Base-by-base conservation (phyloP, 1,140 invertebrate genomes). In the Drosophila lowei region DNA sequence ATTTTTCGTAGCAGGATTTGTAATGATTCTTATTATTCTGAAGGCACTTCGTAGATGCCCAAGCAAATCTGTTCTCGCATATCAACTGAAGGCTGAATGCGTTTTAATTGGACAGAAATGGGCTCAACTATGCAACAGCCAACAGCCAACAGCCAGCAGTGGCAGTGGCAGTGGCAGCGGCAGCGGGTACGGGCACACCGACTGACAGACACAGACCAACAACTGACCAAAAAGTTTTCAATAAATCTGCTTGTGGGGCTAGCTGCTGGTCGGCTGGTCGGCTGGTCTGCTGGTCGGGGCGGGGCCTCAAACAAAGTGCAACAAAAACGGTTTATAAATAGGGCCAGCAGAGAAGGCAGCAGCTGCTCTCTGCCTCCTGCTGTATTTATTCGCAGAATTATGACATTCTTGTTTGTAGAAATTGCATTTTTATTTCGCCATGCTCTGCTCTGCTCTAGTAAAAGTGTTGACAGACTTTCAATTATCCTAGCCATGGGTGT, bases 391-490 rank as follows among this genome's bases (percentile, higher is more conserved):
- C 44, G 61, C 23, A 52, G 67, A 85, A 85, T 85, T 85, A 85
- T 85, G 83, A 75, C 81, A 85, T 86, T 86, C 63, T 79, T 61
- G 57, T 75, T 81, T 80, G 72, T 70, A 71, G 62, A 70, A 70
- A 70, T 70, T 79, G 67, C 79, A 81, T 66, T 74, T 74, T 88
- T 83, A 73, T 86, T 86, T 83, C 38, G 61, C 54, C 44, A 88
- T 64, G 83, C 83, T 25, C 23, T 25, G 83, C 83, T 25, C 5
- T 25, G 23, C 23, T 88, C 84, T 88, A 83, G 80, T 88, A 83
- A 88, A 79, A 72, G 79, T 88, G 83, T 74, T 88, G 83, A 88
- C 83, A 88, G 83, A 83, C 77, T 79, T 88, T 88, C 83, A 88
- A 88, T 88, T 88, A 88, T 66, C 81, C 73, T 64, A 79, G 55